Base-by-base conservation (phyloP, 2,888 invertebrate genomes). In the Melanargia galathea region DNA sequence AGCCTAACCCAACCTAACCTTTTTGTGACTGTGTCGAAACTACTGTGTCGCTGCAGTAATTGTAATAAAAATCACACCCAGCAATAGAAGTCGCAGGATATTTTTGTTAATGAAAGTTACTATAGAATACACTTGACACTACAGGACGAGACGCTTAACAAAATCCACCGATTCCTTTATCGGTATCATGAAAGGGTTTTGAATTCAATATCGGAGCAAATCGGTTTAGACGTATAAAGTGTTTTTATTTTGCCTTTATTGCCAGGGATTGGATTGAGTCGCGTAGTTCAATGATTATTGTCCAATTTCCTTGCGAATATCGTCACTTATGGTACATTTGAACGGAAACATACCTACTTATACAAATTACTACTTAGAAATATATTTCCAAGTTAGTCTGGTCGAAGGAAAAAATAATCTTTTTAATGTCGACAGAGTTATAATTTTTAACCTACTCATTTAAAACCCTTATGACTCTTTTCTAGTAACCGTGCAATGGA, bases 231-330 rank as follows among this genome's bases (percentile, higher is more conserved):
- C 75, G 72, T 74, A 70, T 72, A 46, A 71, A 81, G 81, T 79
- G 80, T 81, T 82, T 81, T 81, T 79, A 82, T 82, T 79, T 77
- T 73, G 73, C 73, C 71, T 80, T 78, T 80, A 79, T 78, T 68
- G 73, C 69, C 58, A 64, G 72, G 73, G 76, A 77, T 77, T 73
- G 72, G 70, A 74, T 72, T 70, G 72, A 76, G 73, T 76, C 73
- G 73, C 72, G 70, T 71, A 70, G 73, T 40, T 76, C 76, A 73
- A 77, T 69, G 76, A 73, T 73, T 76, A 76, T 73, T 67, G 73
- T 73, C 73, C 76, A 74, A 79, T 80, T 79, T 78, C 77, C 75
- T 74, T 68, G 67, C 70, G 68, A 70, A 72, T 71, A 74, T 60
- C 56, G 59, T 62, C 63, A 62, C 57, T 56, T 56, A 58, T 43